phyloP scores from a whole-genome alignment of 1,140 invertebrate genomes.

The Drosophila orena region DNA sequence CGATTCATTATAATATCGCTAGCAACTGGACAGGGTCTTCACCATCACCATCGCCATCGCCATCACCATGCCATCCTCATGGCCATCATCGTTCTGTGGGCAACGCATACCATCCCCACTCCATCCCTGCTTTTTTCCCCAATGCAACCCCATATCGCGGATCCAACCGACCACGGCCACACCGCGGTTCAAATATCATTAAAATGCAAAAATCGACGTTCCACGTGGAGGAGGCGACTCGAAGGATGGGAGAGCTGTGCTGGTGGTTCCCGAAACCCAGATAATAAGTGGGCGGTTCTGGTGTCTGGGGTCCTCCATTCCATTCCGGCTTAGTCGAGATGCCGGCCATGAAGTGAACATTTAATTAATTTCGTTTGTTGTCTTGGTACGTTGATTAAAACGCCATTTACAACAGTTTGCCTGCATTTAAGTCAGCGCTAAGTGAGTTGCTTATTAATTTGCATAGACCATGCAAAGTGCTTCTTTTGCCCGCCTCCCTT shows the following conservation, averaged over 20 bases:
- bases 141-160: conserved; percentile 35
- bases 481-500: neutral
- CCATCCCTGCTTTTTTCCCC: neutral
- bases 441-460: conserved; percentile 73
- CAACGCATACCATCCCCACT: conserved; percentile 12
- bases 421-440: conserved; percentile 55
- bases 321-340: conserved; percentile 18
- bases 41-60: neutral
- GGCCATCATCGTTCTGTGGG: conserved; percentile 1
- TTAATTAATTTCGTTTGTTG: conserved; percentile 78
- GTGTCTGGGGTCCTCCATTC: conserved; percentile 1
- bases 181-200: conserved; percentile 76
- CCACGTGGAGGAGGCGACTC: conserved; percentile 32
- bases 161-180: conserved; percentile 31
- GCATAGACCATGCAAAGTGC: conserved; percentile 19
- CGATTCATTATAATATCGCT: conserved; percentile 45
- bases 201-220: conserved; percentile 80
- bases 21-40: conserved; percentile 23
- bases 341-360: conserved; percentile 59
- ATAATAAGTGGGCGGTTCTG: conserved; percentile 28
- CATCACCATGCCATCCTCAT: conserved; percentile 5
- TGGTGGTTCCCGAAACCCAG: conserved; percentile 2
- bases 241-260: conserved; percentile 8
- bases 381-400: conserved; percentile 69
- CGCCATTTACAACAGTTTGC: conserved; percentile 72